Base-by-base conservation (phyloP, 2,113 vertebrate genomes). In the Tragelaphus strepsiceros region DNA sequence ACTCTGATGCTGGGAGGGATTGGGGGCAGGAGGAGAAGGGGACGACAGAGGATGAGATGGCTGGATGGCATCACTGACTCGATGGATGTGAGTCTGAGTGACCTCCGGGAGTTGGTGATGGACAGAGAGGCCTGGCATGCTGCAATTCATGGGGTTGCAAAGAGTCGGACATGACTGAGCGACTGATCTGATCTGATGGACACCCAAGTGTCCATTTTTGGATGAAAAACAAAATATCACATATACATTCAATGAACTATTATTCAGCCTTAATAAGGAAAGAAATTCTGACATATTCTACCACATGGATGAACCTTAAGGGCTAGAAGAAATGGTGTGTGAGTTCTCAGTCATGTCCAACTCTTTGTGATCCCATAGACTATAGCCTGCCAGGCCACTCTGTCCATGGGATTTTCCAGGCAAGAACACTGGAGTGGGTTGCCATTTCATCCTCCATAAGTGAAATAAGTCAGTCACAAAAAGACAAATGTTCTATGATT, bases 161-260 rank as follows among this genome's bases (percentile, higher is more conserved):
- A 43, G 43, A 43, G 43, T 43, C 43, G 43, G 43, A 43, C 43
- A 43, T 1, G 43, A 43, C 43, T 43, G 43, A 43, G 6, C 5
- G 43, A 43, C 43, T 43, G 43, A 43, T 43, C 43, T 43, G 43
- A 43, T 43, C 43, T 43, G 43, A 49, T 49, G 49, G 49, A 49
- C 49, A 62, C 54, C 17, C 28, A 78, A 77, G 28, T 28, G 10
- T n/a, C 26, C 46, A n/a, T 6, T 43, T 21, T 39, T 1, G 3
- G 43, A 82, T 82, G 39, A 92, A 62, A n/a, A 71, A 30, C 82
- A 88, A 82, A 59, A 71, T 82, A 85, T 53, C 61, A 62, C 49
- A 26, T 16, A 26, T 12, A 43, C 19, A 59, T 43, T 53, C 2
- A 17, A 56, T 4, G 19, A 43, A 88, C 56, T 30, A 53, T 59